Conservation (phyloP, 2,113 vertebrate species). For the Odobenus rosmarus region DNA sequence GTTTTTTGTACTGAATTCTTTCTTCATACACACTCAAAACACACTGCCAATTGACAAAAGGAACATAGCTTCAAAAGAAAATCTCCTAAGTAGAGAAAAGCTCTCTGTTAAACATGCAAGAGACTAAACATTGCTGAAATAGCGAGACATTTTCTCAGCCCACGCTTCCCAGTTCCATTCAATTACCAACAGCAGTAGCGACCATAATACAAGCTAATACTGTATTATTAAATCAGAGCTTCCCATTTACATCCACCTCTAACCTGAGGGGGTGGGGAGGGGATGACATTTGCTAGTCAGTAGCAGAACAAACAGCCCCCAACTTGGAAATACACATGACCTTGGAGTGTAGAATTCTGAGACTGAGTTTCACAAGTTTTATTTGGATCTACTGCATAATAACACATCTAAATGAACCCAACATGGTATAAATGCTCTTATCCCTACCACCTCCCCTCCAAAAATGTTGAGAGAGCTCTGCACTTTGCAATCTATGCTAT, state of each 20-base stretch:
- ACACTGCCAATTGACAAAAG: constrained; percentile 73
- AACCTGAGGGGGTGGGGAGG: constrained; percentile 66
- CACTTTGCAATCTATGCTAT: constrained; percentile 30
- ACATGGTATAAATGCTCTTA: constrained; percentile 13
- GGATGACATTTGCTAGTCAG: constrained; percentile 59
- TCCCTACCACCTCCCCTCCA: not conserved
- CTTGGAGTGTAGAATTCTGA: constrained; percentile 65
- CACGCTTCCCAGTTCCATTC: constrained; percentile 68
- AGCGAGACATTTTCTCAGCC: constrained; percentile 72
- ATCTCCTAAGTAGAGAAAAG: constrained; percentile 69
- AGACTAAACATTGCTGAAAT: constrained; percentile 79
- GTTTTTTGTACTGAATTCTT: constrained; percentile 53
- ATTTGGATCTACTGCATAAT: constrained; percentile 58
- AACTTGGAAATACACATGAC: constrained; percentile 78
- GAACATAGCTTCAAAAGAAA: constrained; percentile 70
- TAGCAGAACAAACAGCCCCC: constrained; percentile 66
- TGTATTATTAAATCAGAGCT: constrained; percentile 69
- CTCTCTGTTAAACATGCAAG: constrained; percentile 62
- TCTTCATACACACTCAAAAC: constrained; percentile 4
- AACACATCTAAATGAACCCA: constrained; percentile 50
- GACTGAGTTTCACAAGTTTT: constrained; percentile 73
- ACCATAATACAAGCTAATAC: constrained; percentile 63
- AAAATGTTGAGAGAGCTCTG: constrained; percentile 31
- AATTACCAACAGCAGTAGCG: constrained; percentile 66
- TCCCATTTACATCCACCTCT: constrained; percentile 56